Evolutionary conservation across 1,140 invertebrate species (phyloP).

Genomic region (fruit fly (Drosophila melanogaster)): DNA sequence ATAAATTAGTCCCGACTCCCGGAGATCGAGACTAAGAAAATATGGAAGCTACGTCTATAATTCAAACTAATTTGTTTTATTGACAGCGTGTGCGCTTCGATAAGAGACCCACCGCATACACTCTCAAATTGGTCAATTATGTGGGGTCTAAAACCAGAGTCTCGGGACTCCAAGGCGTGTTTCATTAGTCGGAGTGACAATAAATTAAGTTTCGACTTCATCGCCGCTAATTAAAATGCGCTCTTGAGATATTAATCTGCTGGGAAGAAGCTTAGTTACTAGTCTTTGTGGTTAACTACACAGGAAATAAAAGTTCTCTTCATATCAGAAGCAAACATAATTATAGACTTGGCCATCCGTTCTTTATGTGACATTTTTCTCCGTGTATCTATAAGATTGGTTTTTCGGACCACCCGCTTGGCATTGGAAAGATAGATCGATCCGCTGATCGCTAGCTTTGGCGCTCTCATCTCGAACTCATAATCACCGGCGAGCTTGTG

Average conservation of each 20-base stretch:
- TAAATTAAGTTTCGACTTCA: constrained; percentile 74
- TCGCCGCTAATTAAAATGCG: constrained; percentile 78
- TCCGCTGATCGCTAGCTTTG: constrained; percentile 68
- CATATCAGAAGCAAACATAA: too few relatives aligned
- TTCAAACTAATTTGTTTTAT: constrained; percentile 84
- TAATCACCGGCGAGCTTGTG: constrained; percentile 61
- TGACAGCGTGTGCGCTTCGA: constrained; percentile 76
- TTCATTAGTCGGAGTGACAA: constrained; percentile 82
- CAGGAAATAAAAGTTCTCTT: neutral
- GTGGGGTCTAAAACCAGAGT: constrained; percentile 9
- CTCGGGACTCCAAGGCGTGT: constrained; percentile 46
- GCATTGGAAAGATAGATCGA: constrained; percentile 38
- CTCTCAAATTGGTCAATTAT: constrained; percentile 79
- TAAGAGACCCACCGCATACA: constrained; percentile 30
- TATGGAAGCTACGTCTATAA: constrained; percentile 74
- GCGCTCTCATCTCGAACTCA: constrained; percentile 68
- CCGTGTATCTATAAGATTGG: constrained; percentile 1
- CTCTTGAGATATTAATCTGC: constrained; percentile 82
- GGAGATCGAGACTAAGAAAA: constrained; percentile 15
- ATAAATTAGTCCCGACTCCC: constrained; percentile 58
- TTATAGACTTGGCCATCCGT: neutral
- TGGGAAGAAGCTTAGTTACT: constrained; percentile 68
- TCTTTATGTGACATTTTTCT: neutral
- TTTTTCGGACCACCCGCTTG: constrained; percentile 63
- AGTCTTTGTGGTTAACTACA: constrained; percentile 9